Percentiles rank a stretch among this genome's conserved stretches.
Conservation (phyloP, 2,113 vertebrate genomes). For the Pollimyrus isidori region DNA sequence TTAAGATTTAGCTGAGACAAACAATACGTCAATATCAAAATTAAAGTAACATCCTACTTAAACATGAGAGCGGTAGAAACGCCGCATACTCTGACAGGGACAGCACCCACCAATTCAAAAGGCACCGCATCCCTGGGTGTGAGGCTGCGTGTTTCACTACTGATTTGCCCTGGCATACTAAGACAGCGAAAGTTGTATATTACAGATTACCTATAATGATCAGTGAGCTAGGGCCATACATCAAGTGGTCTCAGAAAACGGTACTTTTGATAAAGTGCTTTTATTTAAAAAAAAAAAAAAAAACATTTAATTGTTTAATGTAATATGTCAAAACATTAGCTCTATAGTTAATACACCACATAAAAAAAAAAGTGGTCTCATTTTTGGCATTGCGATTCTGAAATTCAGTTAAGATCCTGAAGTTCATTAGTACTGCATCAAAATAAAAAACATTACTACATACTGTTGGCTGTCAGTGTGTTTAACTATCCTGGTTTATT, state of each 20-base stretch:
- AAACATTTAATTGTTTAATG: constrained; percentile 39
- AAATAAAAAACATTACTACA: constrained; percentile 15
- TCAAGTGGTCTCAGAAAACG: neutral
- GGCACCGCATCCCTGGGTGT: neutral
- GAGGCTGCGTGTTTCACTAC: neutral
- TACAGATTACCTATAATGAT: neutral
- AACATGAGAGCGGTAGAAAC: neutral
- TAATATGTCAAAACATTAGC: constrained; percentile 35
- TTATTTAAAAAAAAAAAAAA: constrained; percentile 58
- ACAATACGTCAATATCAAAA: neutral
- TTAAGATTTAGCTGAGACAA: neutral
- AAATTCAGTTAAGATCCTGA: constrained; percentile 13
- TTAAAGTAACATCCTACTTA: neutral
- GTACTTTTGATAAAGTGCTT: constrained; percentile 68
- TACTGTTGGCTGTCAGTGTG: constrained; percentile 38
- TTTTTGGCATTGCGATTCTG: constrained; percentile 46
- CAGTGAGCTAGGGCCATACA: neutral
- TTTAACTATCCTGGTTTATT: constrained; percentile 42
- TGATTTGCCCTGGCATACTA: neutral
- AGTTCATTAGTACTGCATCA: constrained; percentile 11
- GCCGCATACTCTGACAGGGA: neutral
- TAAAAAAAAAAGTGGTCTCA: constrained; percentile 27
- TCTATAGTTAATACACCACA: constrained; percentile 33
- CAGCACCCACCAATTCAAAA: neutral
- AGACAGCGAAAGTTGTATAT: neutral